Base-by-base conservation (phyloP, 2,113 vertebrate species). In the Pandion haliaetus region DNA sequence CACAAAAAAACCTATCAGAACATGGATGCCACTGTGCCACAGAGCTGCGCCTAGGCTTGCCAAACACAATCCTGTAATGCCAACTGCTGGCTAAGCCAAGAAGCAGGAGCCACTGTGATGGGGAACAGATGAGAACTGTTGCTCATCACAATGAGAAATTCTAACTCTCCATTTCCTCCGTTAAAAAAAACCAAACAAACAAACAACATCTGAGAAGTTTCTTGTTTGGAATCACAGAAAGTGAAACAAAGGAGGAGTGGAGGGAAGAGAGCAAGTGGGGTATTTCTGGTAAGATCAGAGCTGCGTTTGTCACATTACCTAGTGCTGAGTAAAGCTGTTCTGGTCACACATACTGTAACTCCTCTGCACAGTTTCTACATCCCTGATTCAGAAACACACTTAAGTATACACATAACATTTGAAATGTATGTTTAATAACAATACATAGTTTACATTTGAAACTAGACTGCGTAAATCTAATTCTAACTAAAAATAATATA, bases 271-370 rank as follows among this genome's bases (percentile, higher is more conserved):
- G 49, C 12, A 63, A 50, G 40, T 7, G 8, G 47, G 25, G 8
- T 55, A 47, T 59, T 88, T 77, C 44, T 86, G 24, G 59, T 4
- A 3, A 89, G 19, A 55, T 62, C 19, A 85, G 61, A 63, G 12
- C n/a, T 72, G 52, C 0, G 0, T 88, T 88, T 73, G 36, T 49
- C 66, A 72, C 5, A 1, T 26, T 38, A 50, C 19, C 8, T 14
- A 42, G 44, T 4, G 34, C 36, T 59, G 65, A 52, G 28, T 14
- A 10, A 38, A 82, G 49, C 55, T 84, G 57, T 14, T 67, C 29
- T 40, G 49, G 29, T 72, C 65, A 67, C 1, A 1, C 26, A 21
- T 6, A 54, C n/a, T 1, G 0, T 11, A 78, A 70, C 26, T 74
- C 25, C 69, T 81, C 74, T 61, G 28, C 17, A 32, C 10, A 8